Evolutionary conservation across 2,113 vertebrate genomes (phyloP), one percentile per base, ranked within the genome.

Genomic region (Vulpes ferrilata): DNA sequence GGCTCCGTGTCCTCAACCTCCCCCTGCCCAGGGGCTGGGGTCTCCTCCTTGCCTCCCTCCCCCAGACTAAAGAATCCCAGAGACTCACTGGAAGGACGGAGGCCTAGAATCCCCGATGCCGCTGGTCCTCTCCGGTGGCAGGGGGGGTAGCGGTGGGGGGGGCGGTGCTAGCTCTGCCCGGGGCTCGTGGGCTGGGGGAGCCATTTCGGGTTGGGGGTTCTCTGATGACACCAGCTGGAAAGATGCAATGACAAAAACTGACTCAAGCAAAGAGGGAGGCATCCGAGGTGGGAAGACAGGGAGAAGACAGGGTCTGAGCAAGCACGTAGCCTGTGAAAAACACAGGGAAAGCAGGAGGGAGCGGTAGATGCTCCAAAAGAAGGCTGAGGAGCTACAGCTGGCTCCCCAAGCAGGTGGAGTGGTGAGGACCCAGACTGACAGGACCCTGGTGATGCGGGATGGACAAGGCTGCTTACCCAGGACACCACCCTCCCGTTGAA

Each of bases 401-500:
- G 27, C 62, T 64, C 83, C 69, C 53, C 43, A 62, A 78, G 57
- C 8, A 30, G 35, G 43, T 0, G 53, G 5, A 22, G 15, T 81
- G 13, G 55, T 32, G 32, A 80, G 82, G 12, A 87, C 11, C 22
- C 57, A 96, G 27, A 43, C 25, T 5, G 57, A 43, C 65, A 78
- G 69, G 19, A 81, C 25, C 20, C 27, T 27, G 15, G 59, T 1
- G 64, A 86, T 20, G 12, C 22, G 23, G 60, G 86, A 35, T 74
- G 78, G 32, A n/a, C 38, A 53, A 65, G 73, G 30, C 20, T 1
- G 82, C 99, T 99, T 98, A 99, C 99, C 99, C 99, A 99, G 97
- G 99, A 99, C 71, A 99, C 99, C 86, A 99, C 99, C 98, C 99
- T 98, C 95, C 99, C 99, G 23, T 99, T 99, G 98, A 99, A 99